Base-by-base conservation (phyloP, 1,140 invertebrate species). In the Sarcophaga peregrina region DNA sequence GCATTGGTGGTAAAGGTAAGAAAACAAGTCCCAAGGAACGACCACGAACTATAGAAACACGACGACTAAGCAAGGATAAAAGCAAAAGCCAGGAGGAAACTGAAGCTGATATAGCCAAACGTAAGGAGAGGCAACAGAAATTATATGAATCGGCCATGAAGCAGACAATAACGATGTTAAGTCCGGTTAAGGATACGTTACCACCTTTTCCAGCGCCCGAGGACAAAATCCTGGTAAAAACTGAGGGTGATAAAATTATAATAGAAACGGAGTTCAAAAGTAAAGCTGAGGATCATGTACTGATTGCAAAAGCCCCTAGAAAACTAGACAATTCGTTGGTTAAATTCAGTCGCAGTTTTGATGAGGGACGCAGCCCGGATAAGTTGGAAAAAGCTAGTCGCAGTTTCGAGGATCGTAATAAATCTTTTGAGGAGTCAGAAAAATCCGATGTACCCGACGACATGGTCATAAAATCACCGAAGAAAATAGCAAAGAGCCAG, bases 81-180 rank as follows among this genome's bases (percentile, higher is more conserved):
- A 93, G 93, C 17, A 94, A 94, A 85, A 94, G 93, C 8, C 93
- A 93, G 86, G 94, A 94, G 88, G 94, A 94, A 84, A 93, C 92
- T 84, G 93, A 94, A 85, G 92, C 93, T 6, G 93, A 94, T 86
- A 93, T 94, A 84, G 93, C 92, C 13, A 94, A 94, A 87, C 91
- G 94, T 81, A 93, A 93, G 87, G 93, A 94, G 86, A 93, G 94
- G 82, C 94, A 94, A 86, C 94, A 94, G 87, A 93, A 94, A 91
- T 91, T 94, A 0, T 94, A 94, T 85, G 94, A 94, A 90, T 94
- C 93, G 20, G 94, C 94, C 8, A 92, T 94, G 85, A 94, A 94
- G 86, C 93, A 94, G 89, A 94, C 93, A 1, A 94, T 94, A 86
- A 94, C 93, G 4, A 89, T 94, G 84, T 92, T 94, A 46, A 94